Conservation (phyloP, 2,113 vertebrate species). For the Paratilapia polleni region DNA sequence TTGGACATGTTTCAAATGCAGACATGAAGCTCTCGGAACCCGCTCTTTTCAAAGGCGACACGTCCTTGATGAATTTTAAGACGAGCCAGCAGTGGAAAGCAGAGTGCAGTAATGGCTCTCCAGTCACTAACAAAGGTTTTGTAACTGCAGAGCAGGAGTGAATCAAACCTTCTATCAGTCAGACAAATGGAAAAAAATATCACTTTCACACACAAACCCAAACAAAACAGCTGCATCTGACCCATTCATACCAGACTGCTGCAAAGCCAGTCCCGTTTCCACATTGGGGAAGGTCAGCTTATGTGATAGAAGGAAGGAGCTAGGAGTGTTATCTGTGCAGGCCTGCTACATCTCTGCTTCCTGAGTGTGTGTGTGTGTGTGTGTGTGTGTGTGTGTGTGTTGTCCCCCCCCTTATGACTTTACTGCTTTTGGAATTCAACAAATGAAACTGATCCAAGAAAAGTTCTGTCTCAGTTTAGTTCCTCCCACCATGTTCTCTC, state of each 20-base stretch:
- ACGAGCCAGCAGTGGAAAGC: not conserved
- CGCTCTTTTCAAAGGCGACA: not conserved
- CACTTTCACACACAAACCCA: not conserved
- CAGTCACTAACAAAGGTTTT: not conserved
- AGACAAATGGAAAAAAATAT: not conserved
- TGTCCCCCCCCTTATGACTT: too few relatives aligned
- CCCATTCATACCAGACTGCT: not conserved
- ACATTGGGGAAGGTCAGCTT: not conserved
- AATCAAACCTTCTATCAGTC: not conserved
- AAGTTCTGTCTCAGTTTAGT: not conserved
- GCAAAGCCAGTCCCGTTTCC: not conserved
- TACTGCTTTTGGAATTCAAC: not conserved
- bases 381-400: too few relatives aligned
- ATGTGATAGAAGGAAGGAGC: not conserved
- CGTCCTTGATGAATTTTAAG: not conserved
- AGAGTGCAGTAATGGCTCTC: slow-evolving; percentile 2
- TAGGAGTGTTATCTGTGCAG: too few relatives aligned
- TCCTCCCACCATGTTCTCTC: slow-evolving; percentile 27
- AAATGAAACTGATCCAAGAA: not conserved
- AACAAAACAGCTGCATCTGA: not conserved
- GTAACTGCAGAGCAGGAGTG: not conserved
- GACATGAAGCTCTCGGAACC: not conserved
- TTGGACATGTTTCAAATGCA: not conserved
- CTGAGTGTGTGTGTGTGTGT: too few relatives aligned
- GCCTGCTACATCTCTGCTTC: too few relatives aligned